These are phyloP conservation scores for Syngnathus rostellatus DNA, from an alignment of 2,797 vertebrate genomes.

Conservation along the genomic window DNA sequence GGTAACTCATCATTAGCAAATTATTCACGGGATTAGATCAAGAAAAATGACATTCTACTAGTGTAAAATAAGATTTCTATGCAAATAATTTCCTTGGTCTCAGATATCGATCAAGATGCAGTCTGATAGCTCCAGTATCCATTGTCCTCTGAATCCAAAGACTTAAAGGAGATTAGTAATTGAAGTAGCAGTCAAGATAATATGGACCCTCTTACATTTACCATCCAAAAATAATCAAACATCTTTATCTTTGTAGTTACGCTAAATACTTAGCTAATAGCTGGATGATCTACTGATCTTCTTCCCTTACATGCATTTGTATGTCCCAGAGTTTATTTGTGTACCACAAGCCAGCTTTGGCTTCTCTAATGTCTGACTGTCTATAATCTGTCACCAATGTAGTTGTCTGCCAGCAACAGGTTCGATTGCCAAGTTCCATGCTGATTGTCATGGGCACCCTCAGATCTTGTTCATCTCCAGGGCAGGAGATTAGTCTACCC, in stretches of 20 bases:
- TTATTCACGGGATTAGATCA: too few species aligned
- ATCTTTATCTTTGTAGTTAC: not conserved
- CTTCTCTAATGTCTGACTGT: not conserved
- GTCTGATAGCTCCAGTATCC: not conserved
- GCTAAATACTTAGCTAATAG: not conserved
- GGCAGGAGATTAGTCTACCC: conserved; percentile 31
- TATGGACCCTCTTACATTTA: not conserved
- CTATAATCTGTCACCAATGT: not conserved
- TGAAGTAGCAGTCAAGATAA: not conserved
- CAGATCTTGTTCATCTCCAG: conserved; percentile 8
- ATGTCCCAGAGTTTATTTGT: not conserved
- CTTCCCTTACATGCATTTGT: not conserved
- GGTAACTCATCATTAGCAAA: too few species aligned
- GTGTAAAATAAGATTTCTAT: too few species aligned
- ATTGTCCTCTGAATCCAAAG: not conserved
- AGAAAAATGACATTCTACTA: too few species aligned
- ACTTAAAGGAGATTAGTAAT: not conserved
- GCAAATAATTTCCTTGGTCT: not conserved
- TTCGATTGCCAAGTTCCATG: not conserved
- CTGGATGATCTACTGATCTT: not conserved
- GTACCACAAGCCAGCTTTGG: not conserved
- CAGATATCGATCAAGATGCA: too few species aligned
- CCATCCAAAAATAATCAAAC: not conserved
- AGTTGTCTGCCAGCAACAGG: not conserved
- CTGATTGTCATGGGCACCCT: conserved; percentile 13